Evolutionary conservation across 2,113 vertebrate genomes (phyloP).

Genomic region (Nannobrachium achirus): DNA sequence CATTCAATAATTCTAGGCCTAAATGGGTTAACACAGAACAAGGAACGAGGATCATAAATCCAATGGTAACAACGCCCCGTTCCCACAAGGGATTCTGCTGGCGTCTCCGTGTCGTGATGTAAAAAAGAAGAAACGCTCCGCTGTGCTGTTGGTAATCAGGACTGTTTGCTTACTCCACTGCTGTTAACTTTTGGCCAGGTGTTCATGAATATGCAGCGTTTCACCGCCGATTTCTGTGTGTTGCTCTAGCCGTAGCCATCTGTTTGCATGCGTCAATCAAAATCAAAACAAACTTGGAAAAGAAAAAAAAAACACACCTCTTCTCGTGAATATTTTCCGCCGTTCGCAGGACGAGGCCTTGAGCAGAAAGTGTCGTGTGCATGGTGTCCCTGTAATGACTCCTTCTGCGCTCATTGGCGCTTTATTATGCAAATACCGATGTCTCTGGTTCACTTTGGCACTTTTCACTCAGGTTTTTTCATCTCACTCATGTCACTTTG

Average conservation of each 20-base stretch:
- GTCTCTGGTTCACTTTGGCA: too few species aligned
- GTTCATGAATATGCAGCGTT: slow-evolving; percentile 71
- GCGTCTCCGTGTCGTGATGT: slow-evolving; percentile 26
- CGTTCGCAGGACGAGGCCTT: slow-evolving; percentile 10
- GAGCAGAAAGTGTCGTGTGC: slow-evolving; percentile 15
- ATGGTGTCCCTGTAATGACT: slow-evolving; percentile 26
- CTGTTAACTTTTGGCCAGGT: slow-evolving; percentile 69
- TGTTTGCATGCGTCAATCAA: slow-evolving; percentile 61
- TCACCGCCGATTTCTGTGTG: slow-evolving; percentile 31
- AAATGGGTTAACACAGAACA: too few species aligned
- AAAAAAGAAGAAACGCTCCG: slow-evolving; percentile 23
- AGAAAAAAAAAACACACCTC: slow-evolving; percentile 6
- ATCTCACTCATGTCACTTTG: too few species aligned
- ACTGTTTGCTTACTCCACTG: slow-evolving; percentile 17
- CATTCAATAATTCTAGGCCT: too few species aligned
- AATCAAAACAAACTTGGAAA: slow-evolving; percentile 35
- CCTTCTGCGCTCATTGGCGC: slow-evolving; percentile 23
- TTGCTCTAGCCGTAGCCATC: slow-evolving; percentile 47
- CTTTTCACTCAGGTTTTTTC: too few species aligned
- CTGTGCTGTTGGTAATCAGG: slow-evolving; percentile 9
- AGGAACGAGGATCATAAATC: slow-evolving; percentile 35
- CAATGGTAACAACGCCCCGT: slow-evolving; percentile 25
- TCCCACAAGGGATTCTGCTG: slow-evolving; percentile 25
- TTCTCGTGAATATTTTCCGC: slow-evolving; percentile 50
- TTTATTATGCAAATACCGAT: not conserved